Base-by-base conservation (phyloP, 2,888 invertebrate species). In the Thymelicus sylvestris region DNA sequence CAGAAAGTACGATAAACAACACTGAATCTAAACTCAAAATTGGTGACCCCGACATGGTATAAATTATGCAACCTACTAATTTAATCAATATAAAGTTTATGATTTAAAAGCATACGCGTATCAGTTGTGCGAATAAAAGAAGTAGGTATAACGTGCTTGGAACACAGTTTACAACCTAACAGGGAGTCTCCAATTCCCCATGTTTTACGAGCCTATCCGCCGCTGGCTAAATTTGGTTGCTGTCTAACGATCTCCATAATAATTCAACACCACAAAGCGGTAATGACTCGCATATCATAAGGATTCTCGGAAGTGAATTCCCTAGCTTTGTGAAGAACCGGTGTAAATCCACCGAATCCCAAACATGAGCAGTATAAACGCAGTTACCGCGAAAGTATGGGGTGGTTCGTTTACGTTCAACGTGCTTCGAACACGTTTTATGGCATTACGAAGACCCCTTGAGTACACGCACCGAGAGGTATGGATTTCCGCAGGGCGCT, bases 381-480 rank as follows among this genome's bases (percentile, higher is more conserved):
- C 59, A 41, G 64, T 70, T 66, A 66, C 19, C 63, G 59, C 19
- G 57, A 38, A 64, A 64, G 64, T 41, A 70, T 39, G 65, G 65
- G 65, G 64, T 64, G 69, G 60, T 59, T 64, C 63, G 57, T 69
- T 64, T 70, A 60, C 65, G 70, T 70, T 60, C 39, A 44, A 24
- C 70, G 65, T 65, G 64, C 65, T 59, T 65, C 60, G 41, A 65
- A 70, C 70, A 60, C 70, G 65, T 50, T 74, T 73, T 73, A 73
- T 66, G 59, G 72, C 72, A 72, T 73, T 72, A 74, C 67, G 67
- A 65, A 73, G 71, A 65, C 66, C 73, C 66, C 68, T 71, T 55
- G 67, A 74, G 72, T 72, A 69, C 70, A 61, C 73, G 62, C 70
- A 67, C 73, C 67, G 70, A 74, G 73, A 72, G 74, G 72, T 73